Percentiles rank a stretch among this genome's conserved stretches.
phyloP scores from a whole-genome alignment of 2,113 vertebrate genomes.

The Motacilla alba region DNA sequence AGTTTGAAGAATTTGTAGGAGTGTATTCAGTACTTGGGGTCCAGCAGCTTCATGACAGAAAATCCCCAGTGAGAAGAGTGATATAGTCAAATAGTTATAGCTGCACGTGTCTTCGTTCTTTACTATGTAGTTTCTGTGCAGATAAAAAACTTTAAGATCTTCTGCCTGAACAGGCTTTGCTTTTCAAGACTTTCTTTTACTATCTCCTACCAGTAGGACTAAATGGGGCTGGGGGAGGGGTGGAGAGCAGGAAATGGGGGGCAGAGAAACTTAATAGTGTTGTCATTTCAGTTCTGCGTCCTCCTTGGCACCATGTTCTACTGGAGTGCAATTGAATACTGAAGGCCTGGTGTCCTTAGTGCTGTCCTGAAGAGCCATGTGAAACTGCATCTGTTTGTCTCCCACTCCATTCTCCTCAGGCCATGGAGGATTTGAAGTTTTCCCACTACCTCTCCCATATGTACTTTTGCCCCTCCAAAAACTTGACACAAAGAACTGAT shows the following conservation, averaged over 20 bases:
- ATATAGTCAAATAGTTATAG: neutral
- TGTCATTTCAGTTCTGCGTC: slow-evolving; percentile 74
- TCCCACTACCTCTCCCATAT: neutral
- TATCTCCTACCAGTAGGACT: neutral
- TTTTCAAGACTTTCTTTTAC: neutral
- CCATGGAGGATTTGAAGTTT: neutral
- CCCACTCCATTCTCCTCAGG: neutral
- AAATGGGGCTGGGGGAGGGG: neutral
- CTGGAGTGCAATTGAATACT: slow-evolving; percentile 79
- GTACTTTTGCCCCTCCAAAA: neutral
- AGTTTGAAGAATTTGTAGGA: neutral
- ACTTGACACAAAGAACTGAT: neutral
- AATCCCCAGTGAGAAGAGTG: neutral
- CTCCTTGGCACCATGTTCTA: slow-evolving; percentile 81
- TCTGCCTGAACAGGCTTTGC: neutral
- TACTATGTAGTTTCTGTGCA: neutral
- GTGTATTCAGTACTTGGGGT: neutral
- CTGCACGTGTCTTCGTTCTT: neutral
- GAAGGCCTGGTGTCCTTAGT: neutral
- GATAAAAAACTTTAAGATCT: neutral
- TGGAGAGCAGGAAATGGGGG: neutral
- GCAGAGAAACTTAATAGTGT: neutral
- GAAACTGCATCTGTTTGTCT: neutral
- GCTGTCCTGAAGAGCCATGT: neutral
- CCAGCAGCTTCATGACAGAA: neutral